These are phyloP conservation scores for Timema podura DNA, from an alignment of 2,888 invertebrate species.

Conservation along the genomic window DNA sequence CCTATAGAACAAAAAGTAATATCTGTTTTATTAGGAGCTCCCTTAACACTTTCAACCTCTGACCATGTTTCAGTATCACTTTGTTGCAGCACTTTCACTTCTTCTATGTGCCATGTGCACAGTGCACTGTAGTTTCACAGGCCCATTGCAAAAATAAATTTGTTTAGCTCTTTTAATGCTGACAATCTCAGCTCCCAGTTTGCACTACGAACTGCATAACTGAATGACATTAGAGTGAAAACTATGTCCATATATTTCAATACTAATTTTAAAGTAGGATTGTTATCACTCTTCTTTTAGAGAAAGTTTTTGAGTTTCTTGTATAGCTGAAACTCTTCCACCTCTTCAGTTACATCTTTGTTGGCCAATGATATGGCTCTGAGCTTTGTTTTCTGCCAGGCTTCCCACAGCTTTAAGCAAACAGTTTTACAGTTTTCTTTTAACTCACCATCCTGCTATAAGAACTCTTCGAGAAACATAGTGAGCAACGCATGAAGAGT, in stretches of 20 bases:
- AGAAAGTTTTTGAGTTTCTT: background rate
- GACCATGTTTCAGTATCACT: background rate
- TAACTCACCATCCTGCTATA: background rate
- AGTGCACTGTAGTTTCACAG: background rate
- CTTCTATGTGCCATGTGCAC: background rate
- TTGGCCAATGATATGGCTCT: background rate
- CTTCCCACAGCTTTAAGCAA: background rate
- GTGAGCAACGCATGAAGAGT: background rate
- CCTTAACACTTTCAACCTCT: background rate
- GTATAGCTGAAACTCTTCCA: background rate
- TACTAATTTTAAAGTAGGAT: slow-evolving; percentile 10
- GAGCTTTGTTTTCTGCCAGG: background rate
- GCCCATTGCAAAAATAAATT: slow-evolving; percentile 15
- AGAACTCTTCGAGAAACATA: background rate
- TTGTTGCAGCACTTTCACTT: background rate
- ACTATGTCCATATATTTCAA: slow-evolving; percentile 15
- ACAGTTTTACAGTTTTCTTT: background rate
- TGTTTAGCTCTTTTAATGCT: slow-evolving; percentile 15
- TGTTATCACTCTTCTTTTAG: slow-evolving; percentile 7
- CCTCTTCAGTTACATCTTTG: no score
- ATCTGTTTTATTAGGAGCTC: background rate
- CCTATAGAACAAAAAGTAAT: no score
- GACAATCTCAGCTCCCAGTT: slow-evolving; percentile 17
- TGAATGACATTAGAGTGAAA: slow-evolving; percentile 18
- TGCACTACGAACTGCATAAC: slow-evolving; percentile 15